A percentile compares a stretch with the other conserved stretches of the same genome.
Conservation (phyloP, 2,888 invertebrate species). For the Agrilus mali region DNA sequence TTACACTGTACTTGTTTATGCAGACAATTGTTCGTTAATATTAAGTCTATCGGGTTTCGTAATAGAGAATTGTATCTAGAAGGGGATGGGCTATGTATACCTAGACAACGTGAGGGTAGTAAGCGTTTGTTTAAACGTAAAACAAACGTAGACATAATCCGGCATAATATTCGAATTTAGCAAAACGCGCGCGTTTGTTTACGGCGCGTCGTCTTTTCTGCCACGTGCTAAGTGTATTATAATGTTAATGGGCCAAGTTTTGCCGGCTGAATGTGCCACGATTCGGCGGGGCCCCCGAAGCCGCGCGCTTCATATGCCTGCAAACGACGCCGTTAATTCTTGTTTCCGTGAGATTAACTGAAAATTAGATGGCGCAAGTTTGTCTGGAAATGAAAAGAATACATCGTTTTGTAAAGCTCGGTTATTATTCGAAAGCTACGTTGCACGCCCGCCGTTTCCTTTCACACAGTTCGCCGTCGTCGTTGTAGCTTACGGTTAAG, state of each 20-base stretch:
- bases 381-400: conserved; percentile 34
- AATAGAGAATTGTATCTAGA: too few relatives aligned
- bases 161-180: conserved; percentile 7
- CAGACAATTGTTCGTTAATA: too few relatives aligned
- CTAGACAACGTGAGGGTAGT: too few relatives aligned
- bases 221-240: conserved; percentile 35
- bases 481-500: too few relatives aligned
- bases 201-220: conserved; percentile 22
- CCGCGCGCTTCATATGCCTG: conserved; percentile 33
- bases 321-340: conserved; percentile 37
- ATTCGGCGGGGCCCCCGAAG: conserved; percentile 21
- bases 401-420: conserved; percentile 28
- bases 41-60: too few relatives aligned
- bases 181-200: conserved; percentile 19
- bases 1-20: too few relatives aligned
- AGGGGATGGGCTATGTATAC: too few relatives aligned
- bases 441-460: conserved; percentile 6
- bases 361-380: conserved; percentile 38
- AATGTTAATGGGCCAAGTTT: conserved; percentile 34
- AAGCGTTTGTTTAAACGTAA: too few relatives aligned
- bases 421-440: conserved; percentile 32
- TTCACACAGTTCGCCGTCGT: too few relatives aligned
- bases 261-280: conserved; percentile 27
- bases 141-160: too few relatives aligned
- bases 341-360: conserved; percentile 37